A percentile compares a stretch with the other conserved stretches of the same genome.
Conservation (phyloP, 2,797 vertebrate species). For the Vultur gryphus region DNA sequence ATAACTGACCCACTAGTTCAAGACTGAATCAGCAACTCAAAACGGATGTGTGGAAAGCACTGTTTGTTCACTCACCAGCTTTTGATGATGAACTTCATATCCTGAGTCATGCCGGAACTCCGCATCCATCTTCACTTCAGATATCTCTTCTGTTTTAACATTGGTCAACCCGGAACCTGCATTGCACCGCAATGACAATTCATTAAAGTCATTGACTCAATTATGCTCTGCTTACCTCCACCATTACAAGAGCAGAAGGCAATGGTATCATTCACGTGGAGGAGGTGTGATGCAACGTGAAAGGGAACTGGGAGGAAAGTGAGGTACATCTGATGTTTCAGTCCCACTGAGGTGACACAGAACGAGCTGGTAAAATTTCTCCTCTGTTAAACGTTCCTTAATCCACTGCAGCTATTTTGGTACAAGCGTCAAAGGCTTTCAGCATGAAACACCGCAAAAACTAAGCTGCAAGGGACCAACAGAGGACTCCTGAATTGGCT, state of each 20-base stretch:
- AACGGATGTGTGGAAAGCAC: accelerated
- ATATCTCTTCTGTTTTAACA: conserved; percentile 88
- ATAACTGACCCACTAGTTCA: neutral
- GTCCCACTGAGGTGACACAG: neutral
- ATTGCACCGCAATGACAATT: neutral
- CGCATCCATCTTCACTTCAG: conserved; percentile 91
- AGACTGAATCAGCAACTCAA: neutral
- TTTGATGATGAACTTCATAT: conserved; percentile 97
- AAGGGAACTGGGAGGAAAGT: neutral
- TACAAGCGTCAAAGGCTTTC: neutral
- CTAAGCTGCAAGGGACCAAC: neutral
- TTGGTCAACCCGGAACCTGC: conserved; percentile 87
- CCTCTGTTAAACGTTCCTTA: neutral
- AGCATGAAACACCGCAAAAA: neutral
- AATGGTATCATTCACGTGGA: neutral
- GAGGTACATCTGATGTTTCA: neutral
- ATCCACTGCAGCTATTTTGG: neutral
- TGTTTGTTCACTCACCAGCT: conserved; percentile 80
- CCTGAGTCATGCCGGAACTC: conserved; percentile 89
- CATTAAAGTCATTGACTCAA: neutral
- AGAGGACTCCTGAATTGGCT: neutral
- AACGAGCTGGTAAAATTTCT: conserved; percentile 12
- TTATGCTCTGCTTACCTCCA: neutral
- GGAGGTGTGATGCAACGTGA: neutral
- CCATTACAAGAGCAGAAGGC: neutral